phyloP scores from a whole-genome alignment of 2,113 vertebrate genomes.

The Notechis scutatus region DNA sequence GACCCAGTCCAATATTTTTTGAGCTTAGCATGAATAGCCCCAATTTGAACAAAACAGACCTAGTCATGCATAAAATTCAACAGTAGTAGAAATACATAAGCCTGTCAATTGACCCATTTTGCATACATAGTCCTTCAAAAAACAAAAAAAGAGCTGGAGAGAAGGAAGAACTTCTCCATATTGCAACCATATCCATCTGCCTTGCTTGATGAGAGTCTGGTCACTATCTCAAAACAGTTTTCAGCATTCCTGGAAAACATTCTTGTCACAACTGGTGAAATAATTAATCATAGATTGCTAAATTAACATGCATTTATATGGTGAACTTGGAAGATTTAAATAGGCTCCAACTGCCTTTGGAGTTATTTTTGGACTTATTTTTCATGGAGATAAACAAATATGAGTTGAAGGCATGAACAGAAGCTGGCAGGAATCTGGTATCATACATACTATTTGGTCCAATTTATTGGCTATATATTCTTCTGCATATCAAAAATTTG shows the following conservation, averaged over 20 bases:
- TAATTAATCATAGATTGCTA: not conserved
- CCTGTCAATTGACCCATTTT: not conserved
- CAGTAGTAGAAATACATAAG: not conserved
- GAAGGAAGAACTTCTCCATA: not conserved
- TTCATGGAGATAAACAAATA: not conserved
- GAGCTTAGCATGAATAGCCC: not conserved
- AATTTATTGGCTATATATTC: not conserved
- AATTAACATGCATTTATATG: not conserved
- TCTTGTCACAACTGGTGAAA: not conserved
- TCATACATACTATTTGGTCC: not conserved
- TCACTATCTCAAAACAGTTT: not conserved
- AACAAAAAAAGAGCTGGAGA: not conserved
- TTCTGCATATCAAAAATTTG: slow-evolving; percentile 2
- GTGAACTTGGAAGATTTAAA: not conserved
- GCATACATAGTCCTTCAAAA: not conserved
- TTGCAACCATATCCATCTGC: not conserved
- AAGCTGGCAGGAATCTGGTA: not conserved
- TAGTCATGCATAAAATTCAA: not conserved
- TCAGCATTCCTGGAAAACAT: not conserved
- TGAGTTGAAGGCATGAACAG: not conserved
- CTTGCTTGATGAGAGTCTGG: not conserved
- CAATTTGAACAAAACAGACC: not conserved
- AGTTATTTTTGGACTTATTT: not conserved
- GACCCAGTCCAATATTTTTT: not conserved
- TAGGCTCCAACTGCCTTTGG: not conserved